Evolutionary conservation across 1,140 invertebrate species (phyloP).

Genomic region (Ridgeia piscesae): DNA sequence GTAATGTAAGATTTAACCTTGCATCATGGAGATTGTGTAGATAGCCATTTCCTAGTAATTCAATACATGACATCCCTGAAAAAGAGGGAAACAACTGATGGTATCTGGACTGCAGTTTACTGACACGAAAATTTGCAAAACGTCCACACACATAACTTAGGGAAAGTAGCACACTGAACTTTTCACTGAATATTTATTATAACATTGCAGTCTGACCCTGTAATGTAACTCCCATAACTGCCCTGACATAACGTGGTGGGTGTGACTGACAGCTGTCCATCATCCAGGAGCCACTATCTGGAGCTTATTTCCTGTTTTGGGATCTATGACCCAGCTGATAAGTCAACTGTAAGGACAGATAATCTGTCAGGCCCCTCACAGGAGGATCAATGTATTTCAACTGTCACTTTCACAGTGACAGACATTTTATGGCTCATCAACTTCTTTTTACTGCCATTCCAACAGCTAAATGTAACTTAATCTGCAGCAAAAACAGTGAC

Average conservation of each 20-base stretch:
- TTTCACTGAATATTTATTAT: no score
- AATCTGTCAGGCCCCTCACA: background rate
- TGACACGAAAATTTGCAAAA: no score
- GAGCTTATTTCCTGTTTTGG: background rate
- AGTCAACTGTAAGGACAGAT: background rate
- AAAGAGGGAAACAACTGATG: no score
- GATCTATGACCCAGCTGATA: background rate
- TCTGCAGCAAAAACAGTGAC: background rate
- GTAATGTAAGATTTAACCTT: no score
- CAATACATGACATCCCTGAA: no score
- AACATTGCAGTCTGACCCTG: no score
- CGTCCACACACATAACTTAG: no score
- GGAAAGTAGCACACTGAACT: background rate
- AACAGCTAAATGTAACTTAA: background rate
- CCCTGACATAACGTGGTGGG: background rate
- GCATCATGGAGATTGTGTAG: no score
- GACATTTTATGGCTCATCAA: background rate
- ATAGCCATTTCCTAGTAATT: no score
- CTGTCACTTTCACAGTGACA: background rate
- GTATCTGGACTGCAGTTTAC: no score
- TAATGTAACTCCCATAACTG: no score
- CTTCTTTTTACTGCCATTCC: background rate
- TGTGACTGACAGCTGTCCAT: background rate
- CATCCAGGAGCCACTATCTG: background rate
- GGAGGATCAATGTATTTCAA: background rate